Percentiles rank a stretch among this genome's conserved stretches.
Conservation (phyloP, 2,113 vertebrate genomes). For the Acrocephalus kingi region DNA sequence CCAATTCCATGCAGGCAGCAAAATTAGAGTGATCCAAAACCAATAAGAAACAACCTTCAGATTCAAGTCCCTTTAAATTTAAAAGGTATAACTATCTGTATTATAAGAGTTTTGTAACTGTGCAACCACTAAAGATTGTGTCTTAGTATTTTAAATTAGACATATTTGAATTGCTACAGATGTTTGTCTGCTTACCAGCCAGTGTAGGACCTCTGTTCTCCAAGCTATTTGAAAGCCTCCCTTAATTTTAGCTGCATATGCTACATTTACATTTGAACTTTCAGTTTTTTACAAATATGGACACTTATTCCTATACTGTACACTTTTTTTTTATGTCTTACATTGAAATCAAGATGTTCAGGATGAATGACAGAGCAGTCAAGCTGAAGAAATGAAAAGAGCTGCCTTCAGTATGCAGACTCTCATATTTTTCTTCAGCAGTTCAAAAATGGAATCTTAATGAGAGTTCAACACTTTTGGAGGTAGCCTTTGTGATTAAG, state of each 20-base stretch:
- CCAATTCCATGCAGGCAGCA: background rate
- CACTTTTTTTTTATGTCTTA: background rate
- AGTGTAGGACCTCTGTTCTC: background rate
- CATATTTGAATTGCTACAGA: background rate
- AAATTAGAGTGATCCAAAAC: background rate
- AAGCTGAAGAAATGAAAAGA: background rate
- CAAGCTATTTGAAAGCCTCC: background rate
- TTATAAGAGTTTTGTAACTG: background rate
- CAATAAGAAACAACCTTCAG: background rate
- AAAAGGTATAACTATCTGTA: background rate
- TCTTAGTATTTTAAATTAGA: background rate
- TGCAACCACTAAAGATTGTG: background rate
- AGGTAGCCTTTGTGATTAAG: background rate
- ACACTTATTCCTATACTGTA: background rate
- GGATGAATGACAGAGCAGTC: background rate
- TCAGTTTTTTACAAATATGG: background rate
- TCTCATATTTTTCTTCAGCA: background rate
- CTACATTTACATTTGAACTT: background rate
- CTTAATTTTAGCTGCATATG: background rate
- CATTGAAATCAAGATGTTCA: background rate
- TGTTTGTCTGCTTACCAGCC: background rate
- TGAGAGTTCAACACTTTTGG: background rate
- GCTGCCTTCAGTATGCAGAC: background rate
- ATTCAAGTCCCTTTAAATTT: background rate
- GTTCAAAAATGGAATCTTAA: background rate